These are phyloP conservation scores for Parazoanthus darwini DNA, from an alignment of 92 coral and sea anemone genomes.

Conservation along the genomic window DNA sequence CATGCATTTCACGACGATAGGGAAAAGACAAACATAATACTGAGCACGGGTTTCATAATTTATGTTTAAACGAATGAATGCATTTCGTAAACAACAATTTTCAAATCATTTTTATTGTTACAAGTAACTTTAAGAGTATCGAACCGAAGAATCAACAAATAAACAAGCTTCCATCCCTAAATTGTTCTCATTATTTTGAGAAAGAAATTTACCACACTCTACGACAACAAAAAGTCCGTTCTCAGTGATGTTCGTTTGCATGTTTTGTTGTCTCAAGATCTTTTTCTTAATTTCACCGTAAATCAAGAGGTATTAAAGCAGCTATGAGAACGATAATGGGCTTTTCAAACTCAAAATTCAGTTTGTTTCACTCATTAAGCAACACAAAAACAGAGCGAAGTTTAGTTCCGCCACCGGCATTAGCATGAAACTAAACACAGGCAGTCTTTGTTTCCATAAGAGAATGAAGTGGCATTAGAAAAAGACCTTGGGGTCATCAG, in stretches of 20 bases:
- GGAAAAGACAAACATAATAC: not conserved
- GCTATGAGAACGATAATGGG: constrained; percentile 7
- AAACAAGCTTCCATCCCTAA: not conserved
- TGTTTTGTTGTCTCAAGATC: not conserved
- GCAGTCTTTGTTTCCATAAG: not conserved
- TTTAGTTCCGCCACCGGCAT: constrained; percentile 20
- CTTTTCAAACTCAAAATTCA: constrained; percentile 1
- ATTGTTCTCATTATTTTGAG: not conserved
- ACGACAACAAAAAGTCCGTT: not conserved
- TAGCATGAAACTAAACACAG: constrained; percentile 6
- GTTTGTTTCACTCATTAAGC: constrained; percentile 6
- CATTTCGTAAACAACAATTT: not conserved
- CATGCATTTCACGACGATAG: not conserved
- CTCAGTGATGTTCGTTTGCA: not conserved
- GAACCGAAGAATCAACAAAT: not conserved
- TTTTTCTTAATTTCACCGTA: not conserved
- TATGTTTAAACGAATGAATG: not conserved
- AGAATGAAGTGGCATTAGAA: constrained; percentile 20
- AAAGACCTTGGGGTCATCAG: not conserved
- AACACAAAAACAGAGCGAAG: constrained; percentile 4
- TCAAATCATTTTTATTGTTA: not conserved
- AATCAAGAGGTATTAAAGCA: not conserved
- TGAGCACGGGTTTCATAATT: not conserved
- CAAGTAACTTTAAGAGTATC: not conserved
- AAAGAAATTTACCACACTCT: not conserved